Conservation (phyloP, 2,797 vertebrate genomes). For the Hoplostethus mediterraneus region DNA sequence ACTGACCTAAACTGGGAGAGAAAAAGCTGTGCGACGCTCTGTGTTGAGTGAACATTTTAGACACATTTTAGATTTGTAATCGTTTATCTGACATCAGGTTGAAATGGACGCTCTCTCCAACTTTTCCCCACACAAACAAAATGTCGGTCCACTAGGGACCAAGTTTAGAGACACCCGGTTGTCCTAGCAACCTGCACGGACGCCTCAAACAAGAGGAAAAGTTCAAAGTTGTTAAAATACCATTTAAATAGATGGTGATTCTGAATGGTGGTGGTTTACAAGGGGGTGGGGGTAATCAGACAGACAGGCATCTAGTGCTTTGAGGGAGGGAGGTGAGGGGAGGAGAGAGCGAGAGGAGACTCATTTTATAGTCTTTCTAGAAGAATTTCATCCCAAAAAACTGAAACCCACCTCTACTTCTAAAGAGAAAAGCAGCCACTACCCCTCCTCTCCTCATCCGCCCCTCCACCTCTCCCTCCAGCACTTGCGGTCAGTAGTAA, state of each 20-base stretch:
- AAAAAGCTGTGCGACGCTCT: no score
- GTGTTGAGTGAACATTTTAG: no score
- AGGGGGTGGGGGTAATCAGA: conserved; percentile 41
- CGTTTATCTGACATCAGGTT: no score
- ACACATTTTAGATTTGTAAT: no score
- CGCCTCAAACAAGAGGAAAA: conserved; percentile 35
- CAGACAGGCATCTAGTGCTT: conserved; percentile 70
- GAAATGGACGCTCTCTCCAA: no score
- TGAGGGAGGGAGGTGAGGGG: conserved; percentile 25
- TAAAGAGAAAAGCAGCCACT: no score
- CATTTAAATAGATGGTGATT: conserved; percentile 52
- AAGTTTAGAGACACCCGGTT: conserved; percentile 2
- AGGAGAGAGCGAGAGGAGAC: neutral
- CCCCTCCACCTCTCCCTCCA: conserved; percentile 42
- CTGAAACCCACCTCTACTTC: no score
- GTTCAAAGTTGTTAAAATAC: conserved; percentile 35
- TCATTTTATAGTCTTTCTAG: neutral
- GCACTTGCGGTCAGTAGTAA: conserved; percentile 78
- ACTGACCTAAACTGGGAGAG: no score
- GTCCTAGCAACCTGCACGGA: conserved; percentile 2
- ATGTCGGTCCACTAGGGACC: no score
- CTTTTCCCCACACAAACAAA: no score
- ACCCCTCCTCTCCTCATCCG: neutral
- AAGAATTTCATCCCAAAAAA: neutral
- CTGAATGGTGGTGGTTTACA: conserved; percentile 44